Percentiles rank a stretch among this genome's conserved stretches.
Conservation (phyloP, 2,797 vertebrate species). For the Danio kyathit region DNA sequence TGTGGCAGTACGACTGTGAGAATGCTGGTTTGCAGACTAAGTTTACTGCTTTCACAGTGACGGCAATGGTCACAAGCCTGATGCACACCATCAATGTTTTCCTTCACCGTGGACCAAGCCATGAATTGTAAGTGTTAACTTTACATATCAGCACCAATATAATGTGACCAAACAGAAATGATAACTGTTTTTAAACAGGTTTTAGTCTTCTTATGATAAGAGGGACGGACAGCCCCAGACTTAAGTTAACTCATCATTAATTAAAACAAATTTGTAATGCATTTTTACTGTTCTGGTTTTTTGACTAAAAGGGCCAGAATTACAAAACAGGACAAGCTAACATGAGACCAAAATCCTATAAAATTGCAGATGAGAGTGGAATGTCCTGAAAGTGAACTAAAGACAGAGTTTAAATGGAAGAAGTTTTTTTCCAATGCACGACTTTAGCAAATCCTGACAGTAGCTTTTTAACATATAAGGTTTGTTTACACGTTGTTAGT, state of each 20-base stretch:
- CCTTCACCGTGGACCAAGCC: constrained; percentile 58
- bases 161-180: neutral
- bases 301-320: neutral
- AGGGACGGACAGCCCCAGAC: neutral
- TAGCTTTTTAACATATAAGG: no score
- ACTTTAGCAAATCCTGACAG: no score
- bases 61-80: constrained; percentile 25
- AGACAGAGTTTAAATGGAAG: no score
- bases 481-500: no score
- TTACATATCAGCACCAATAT: neutral
- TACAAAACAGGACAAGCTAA: no score
- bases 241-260: neutral
- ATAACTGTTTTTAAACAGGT: neutral
- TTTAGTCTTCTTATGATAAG: neutral
- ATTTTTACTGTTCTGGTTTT: neutral
- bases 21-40: constrained; percentile 58
- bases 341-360: no score
- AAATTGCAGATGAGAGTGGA: no score
- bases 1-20: neutral
- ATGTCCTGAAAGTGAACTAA: no score
- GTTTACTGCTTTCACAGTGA: constrained; percentile 43
- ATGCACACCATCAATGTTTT: constrained; percentile 28
- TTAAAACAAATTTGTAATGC: neutral
- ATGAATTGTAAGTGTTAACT: constrained; percentile 68
- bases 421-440: no score